Conservation (phyloP, 2,797 vertebrate species). For the Amblyopsis hoosieri region DNA sequence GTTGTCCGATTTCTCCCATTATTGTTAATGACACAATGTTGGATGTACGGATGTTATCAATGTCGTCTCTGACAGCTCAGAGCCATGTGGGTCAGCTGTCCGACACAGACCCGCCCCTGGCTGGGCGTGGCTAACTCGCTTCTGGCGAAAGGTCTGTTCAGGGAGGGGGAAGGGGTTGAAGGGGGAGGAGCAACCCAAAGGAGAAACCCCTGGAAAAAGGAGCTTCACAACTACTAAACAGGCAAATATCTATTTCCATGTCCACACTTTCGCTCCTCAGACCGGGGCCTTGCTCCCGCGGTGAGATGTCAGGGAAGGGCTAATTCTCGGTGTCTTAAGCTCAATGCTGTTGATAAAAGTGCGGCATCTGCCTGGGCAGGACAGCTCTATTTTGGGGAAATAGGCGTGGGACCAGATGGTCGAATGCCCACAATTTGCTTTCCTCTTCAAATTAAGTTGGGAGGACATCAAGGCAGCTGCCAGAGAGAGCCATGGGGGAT, state of each 20-base stretch:
- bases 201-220: constrained; percentile 48
- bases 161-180: too few species aligned
- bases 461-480: constrained; percentile 66
- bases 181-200: constrained; percentile 8
- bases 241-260: constrained; percentile 74
- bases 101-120: too few species aligned
- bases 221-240: constrained; percentile 63
- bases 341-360: constrained; percentile 72
- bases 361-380: constrained; percentile 69
- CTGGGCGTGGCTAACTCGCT: too few species aligned
- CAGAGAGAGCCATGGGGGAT: constrained; percentile 43
- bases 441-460: constrained; percentile 67
- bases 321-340: constrained; percentile 67
- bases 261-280: constrained; percentile 57
- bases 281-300: constrained; percentile 34
- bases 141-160: too few species aligned
- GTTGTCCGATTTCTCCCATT: too few species aligned
- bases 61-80: too few species aligned
- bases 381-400: constrained; percentile 63
- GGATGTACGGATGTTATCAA: too few species aligned
- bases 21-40: too few species aligned
- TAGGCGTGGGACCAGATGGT: constrained; percentile 73
- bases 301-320: constrained; percentile 53
- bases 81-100: too few species aligned
- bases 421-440: constrained; percentile 73